Evolutionary conservation across 2,113 vertebrate species (phyloP).

Genomic region (Budorcas taxicolor): DNA sequence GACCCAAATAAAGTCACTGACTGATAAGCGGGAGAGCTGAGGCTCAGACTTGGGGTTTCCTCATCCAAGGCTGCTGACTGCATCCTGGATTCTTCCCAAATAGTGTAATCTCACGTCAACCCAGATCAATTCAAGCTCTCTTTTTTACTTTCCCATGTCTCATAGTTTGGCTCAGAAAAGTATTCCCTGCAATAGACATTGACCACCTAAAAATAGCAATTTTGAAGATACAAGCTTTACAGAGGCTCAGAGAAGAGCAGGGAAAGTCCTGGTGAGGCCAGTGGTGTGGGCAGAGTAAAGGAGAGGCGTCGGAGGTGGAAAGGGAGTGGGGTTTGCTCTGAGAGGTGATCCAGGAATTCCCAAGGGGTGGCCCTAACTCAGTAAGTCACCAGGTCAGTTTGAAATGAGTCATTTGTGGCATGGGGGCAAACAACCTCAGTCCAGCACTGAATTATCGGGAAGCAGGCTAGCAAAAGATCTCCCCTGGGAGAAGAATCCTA

Average conservation of each 20-base stretch:
- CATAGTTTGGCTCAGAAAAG: not conserved
- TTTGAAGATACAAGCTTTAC: not conserved
- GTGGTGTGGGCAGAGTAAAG: not conserved
- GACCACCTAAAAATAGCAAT: not conserved
- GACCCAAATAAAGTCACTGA: not conserved
- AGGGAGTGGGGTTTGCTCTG: not conserved
- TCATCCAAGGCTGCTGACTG: not conserved
- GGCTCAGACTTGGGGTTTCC: not conserved
- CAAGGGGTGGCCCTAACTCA: slow-evolving; percentile 13
- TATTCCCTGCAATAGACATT: not conserved
- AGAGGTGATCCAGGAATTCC: slow-evolving; percentile 41
- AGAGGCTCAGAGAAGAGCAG: not conserved
- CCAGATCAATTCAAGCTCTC: not conserved
- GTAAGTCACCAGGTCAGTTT: not conserved
- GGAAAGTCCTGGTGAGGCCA: not conserved
- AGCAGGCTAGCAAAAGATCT: not conserved
- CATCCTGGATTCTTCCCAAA: not conserved
- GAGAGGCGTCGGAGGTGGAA: not conserved
- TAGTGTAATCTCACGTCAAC: not conserved
- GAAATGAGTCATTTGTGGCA: slow-evolving; percentile 51
- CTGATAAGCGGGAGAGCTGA: not conserved
- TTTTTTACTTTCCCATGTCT: not conserved
- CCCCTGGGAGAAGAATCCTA: slow-evolving; percentile 7
- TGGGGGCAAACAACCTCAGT: not conserved
- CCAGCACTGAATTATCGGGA: slow-evolving; percentile 21